phyloP scores from a whole-genome alignment of 2,888 invertebrate species.

The Cacoxenus indagator region DNA sequence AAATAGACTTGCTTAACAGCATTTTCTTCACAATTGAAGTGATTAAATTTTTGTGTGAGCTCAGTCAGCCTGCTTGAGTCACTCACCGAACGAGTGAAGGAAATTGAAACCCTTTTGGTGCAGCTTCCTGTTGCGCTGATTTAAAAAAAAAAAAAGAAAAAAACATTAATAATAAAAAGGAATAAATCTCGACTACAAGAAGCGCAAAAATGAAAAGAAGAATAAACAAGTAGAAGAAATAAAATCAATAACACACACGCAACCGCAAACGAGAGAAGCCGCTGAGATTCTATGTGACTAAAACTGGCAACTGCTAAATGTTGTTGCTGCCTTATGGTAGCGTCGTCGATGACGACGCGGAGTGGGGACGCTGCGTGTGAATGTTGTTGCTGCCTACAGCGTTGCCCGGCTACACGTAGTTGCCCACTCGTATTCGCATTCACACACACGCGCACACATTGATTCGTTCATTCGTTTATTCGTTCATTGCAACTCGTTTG shows the following conservation, averaged over 20 bases:
- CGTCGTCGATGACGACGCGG: not conserved
- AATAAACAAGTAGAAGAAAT: not conserved
- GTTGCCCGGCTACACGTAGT: not conserved
- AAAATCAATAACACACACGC: constrained; percentile 23
- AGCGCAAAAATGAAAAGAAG: not conserved
- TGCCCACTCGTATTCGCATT: not conserved
- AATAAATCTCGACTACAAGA: not conserved
- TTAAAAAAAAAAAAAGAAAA: too few species aligned
- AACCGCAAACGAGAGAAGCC: constrained; percentile 1
- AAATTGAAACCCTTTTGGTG: not conserved
- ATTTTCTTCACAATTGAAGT: not conserved
- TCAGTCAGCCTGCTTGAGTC: not conserved
- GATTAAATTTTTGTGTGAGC: not conserved
- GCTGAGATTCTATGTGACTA: not conserved
- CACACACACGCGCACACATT: not conserved
- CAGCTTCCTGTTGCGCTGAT: constrained; percentile 12
- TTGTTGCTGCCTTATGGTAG: not conserved
- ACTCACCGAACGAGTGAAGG: not conserved
- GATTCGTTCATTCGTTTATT: not conserved
- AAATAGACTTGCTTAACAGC: not conserved
- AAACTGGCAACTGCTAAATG: not conserved
- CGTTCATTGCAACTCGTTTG: not conserved
- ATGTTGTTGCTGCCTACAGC: not conserved
- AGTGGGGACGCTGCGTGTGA: not conserved
- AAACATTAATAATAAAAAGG: too few species aligned